A percentile compares a stretch with the other conserved stretches of the same genome.
Evolutionary conservation across 1,140 invertebrate species (phyloP).

Genomic region (Cydia strobilella): DNA sequence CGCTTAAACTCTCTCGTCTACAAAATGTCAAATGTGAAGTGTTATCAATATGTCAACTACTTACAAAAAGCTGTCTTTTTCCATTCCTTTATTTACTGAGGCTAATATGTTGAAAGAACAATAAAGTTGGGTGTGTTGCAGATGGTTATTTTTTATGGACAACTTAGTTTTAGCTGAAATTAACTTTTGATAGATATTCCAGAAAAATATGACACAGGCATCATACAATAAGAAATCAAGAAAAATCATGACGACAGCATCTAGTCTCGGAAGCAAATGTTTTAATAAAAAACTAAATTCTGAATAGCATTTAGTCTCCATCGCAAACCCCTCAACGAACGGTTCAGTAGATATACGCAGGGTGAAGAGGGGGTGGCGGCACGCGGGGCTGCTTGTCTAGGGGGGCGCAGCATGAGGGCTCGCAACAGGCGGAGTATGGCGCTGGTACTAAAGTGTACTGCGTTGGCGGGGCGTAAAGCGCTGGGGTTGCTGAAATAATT

Average conservation of each 20-base stretch:
- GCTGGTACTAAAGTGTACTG: conserved; percentile 69
- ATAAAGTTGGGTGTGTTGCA: no score
- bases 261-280: not conserved
- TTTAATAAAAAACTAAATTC: not conserved
- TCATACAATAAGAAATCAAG: not conserved
- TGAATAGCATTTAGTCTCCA: not conserved
- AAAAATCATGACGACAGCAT: not conserved
- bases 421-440: conserved; percentile 66
- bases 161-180: no score
- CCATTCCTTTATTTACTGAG: no score
- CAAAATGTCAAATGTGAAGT: no score
- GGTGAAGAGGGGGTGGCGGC: conserved; percentile 66
- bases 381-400: conserved; percentile 68
- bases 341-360: conserved; percentile 69
- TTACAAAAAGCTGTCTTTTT: no score
- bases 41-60: no score
- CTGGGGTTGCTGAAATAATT: conserved; percentile 55
- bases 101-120: no score
- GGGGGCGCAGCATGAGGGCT: conserved; percentile 67
- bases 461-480: conserved; percentile 64
- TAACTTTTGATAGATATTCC: no score
- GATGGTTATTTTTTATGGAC: no score
- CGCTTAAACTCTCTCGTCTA: no score
- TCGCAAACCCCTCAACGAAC: not conserved
- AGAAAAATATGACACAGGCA: not conserved